Percentiles rank a stretch among this genome's conserved stretches.
Conservation (phyloP, 2,888 invertebrate species). For the Drosophila borborema region DNA sequence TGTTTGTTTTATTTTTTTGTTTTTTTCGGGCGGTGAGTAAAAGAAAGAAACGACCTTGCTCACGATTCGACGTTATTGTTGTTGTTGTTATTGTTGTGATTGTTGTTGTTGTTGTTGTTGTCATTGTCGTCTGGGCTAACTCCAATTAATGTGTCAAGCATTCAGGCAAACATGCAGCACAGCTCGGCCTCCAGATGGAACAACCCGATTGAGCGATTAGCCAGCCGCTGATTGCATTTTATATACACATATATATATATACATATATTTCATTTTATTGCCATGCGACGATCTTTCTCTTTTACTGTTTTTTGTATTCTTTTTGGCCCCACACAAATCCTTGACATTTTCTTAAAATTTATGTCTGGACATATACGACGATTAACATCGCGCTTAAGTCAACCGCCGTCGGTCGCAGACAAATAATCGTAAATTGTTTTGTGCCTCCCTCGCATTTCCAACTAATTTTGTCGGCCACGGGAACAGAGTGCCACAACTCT, state of each 20-base stretch:
- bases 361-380: conserved; percentile 48
- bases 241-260: conserved; percentile 3
- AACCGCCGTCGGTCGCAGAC: conserved; percentile 46
- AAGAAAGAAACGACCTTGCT: conserved; percentile 63
- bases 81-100: conserved; percentile 11
- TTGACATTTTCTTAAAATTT: conserved; percentile 71
- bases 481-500: conserved; percentile 12
- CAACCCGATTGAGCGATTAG: conserved; percentile 57
- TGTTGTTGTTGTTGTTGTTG: not conserved
- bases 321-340: conserved; percentile 48
- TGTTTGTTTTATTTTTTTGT: conserved; percentile 10
- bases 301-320: conserved; percentile 5
- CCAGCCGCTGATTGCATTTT: conserved; percentile 65
- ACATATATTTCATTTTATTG: conserved; percentile 48
- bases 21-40: conserved; percentile 20
- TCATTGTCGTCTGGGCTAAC: conserved; percentile 26
- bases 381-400: conserved; percentile 45
- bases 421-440: conserved; percentile 74
- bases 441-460: conserved; percentile 62
- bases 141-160: conserved; percentile 72
- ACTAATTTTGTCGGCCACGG: conserved; percentile 54
- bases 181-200: conserved; percentile 37
- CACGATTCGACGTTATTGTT: conserved; percentile 26
- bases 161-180: conserved; percentile 11
- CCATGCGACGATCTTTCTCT: conserved; percentile 36